Percentiles rank a stretch among this genome's conserved stretches.
phyloP scores from a whole-genome alignment of 2,113 vertebrate species.

The Gnathonemus longibarbis region DNA sequence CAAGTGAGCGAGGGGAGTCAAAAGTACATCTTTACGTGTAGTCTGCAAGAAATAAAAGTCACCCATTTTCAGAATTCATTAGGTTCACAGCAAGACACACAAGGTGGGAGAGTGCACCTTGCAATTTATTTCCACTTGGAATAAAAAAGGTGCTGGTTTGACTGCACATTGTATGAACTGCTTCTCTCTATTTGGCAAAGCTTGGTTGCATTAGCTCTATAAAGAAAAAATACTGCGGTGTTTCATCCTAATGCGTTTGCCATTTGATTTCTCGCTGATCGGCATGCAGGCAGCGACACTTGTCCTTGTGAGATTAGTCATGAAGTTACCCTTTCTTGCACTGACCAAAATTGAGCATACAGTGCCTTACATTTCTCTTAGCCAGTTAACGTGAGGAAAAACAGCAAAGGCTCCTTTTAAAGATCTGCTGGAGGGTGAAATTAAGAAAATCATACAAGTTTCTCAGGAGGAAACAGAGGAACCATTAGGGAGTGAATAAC shows the following conservation, averaged over 20 bases:
- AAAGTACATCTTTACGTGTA: constrained; percentile 58
- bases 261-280: constrained; percentile 54
- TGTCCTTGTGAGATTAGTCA: constrained; percentile 45
- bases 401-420: background rate
- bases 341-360: background rate
- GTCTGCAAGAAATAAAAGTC: constrained; percentile 62
- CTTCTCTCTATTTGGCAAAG: constrained; percentile 56
- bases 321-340: constrained; percentile 23
- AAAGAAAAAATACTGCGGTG: constrained; percentile 62
- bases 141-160: constrained; percentile 61
- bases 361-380: background rate
- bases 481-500: constrained; percentile 14
- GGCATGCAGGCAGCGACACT: constrained; percentile 19
- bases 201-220: constrained; percentile 58
- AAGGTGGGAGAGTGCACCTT: constrained; percentile 58
- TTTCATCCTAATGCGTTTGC: constrained; percentile 61
- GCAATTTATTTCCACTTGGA: constrained; percentile 66
- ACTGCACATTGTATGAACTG: constrained; percentile 62
- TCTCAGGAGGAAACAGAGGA: constrained; percentile 31
- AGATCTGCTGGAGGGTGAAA: background rate
- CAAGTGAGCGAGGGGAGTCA: constrained; percentile 53
- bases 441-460: constrained; percentile 44
- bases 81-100: constrained; percentile 55
- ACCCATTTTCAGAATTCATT: constrained; percentile 67
- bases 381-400: background rate